Conservation (phyloP, 2,797 vertebrate species). For the Gallinago stenura region DNA sequence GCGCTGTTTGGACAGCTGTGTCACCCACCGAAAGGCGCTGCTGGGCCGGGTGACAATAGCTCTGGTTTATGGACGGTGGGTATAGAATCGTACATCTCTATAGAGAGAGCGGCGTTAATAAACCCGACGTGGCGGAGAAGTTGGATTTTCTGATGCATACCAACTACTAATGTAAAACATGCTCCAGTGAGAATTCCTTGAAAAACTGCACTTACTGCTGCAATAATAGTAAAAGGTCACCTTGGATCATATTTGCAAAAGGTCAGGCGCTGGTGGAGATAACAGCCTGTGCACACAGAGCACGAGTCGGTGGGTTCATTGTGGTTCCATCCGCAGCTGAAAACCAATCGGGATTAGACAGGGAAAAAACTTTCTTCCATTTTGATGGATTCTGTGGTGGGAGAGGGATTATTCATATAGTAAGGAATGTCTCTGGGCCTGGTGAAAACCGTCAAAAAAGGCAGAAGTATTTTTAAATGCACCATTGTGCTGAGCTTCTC, state of each 20-base stretch:
- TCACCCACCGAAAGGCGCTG: conserved; percentile 82
- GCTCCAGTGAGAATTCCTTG: conserved; percentile 50
- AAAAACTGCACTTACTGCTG: conserved; percentile 46
- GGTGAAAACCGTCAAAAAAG: not conserved
- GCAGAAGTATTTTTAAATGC: not conserved
- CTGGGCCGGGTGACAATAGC: conserved; percentile 63
- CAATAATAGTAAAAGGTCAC: conserved; percentile 69
- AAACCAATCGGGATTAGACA: not conserved
- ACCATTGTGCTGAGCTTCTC: not conserved
- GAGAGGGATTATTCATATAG: not conserved
- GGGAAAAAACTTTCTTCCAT: not conserved
- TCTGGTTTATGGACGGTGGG: conserved; percentile 68
- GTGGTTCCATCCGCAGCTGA: not conserved
- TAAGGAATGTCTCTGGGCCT: not conserved
- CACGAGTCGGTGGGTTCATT: not conserved
- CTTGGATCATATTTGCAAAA: conserved; percentile 63
- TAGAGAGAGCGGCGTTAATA: not conserved
- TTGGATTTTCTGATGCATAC: conserved; percentile 15
- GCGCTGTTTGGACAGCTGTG: conserved; percentile 95
- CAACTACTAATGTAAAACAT: not conserved
- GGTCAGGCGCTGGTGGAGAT: conserved; percentile 53
- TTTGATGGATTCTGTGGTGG: not conserved
- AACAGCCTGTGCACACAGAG: conserved; percentile 27
- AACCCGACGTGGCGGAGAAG: not conserved
- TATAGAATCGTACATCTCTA: conserved; percentile 43